Conservation (phyloP, 2,113 vertebrate species). For the Tyto alba region DNA sequence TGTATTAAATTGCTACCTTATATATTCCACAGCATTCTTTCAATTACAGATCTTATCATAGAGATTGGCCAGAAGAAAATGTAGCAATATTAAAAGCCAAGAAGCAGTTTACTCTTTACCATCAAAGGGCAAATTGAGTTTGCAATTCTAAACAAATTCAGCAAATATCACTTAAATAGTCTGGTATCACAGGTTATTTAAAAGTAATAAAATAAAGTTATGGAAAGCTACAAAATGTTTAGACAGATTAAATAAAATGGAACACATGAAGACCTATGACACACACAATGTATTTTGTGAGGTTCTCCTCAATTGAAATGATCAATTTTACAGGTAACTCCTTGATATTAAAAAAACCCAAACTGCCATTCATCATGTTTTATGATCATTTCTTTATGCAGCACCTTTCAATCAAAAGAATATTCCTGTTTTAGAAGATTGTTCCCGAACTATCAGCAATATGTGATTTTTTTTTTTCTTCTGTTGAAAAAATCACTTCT, state of each 20-base stretch:
- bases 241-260: not conserved
- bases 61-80: not conserved
- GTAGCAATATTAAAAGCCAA: not conserved
- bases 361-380: not conserved
- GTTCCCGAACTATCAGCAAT: not conserved
- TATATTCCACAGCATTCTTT: not conserved
- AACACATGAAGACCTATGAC: not conserved
- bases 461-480: not conserved
- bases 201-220: not conserved
- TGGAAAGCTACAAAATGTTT: accelerated
- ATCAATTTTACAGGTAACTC: not conserved
- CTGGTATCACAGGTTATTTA: not conserved
- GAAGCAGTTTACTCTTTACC: not conserved
- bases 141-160: not conserved
- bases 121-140: not conserved
- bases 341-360: not conserved
- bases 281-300: not conserved
- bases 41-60: not conserved
- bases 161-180: not conserved
- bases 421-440: not conserved
- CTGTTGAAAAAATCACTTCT: not conserved
- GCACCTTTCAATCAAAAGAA: not conserved
- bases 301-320: too few relatives aligned
- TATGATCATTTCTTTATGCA: not conserved
- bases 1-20: not conserved